These are phyloP conservation scores for Orthonevra nobilis DNA, from an alignment of 2,888 invertebrate species.

Conservation along the genomic window DNA sequence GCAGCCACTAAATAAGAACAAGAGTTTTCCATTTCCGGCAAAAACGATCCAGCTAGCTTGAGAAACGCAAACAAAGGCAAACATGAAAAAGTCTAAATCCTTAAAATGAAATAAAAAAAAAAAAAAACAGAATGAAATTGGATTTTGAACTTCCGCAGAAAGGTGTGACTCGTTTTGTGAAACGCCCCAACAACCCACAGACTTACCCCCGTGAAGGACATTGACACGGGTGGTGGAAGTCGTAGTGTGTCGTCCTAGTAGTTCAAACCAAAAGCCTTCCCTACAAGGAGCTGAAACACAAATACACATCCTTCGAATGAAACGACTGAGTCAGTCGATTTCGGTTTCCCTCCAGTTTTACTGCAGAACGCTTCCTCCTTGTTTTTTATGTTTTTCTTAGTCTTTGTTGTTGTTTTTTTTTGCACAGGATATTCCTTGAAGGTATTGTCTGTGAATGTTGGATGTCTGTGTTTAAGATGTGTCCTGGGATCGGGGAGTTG, in stretches of 20 bases:
- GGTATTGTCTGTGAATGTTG: conserved; percentile 28
- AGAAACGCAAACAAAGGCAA: conserved; percentile 6
- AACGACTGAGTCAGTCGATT: conserved; percentile 42
- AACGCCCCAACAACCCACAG: conserved; percentile 39
- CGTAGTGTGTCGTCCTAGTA: neutral
- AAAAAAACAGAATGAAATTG: conserved; percentile 38
- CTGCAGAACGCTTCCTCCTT: conserved; percentile 28
- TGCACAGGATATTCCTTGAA: conserved; percentile 18
- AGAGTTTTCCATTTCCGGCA: conserved; percentile 23
- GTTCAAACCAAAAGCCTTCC: too few relatives aligned
- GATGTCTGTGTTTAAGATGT: conserved; percentile 36
- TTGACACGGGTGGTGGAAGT: neutral
- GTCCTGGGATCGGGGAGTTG: conserved; percentile 9
- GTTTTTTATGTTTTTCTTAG: neutral
- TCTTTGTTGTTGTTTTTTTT: neutral
- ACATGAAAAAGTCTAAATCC: too few relatives aligned
- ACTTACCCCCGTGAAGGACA: neutral
- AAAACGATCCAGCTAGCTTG: neutral
- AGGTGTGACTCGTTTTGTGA: conserved; percentile 56
- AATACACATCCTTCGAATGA: conserved; percentile 53
- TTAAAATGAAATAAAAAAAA: conserved; percentile 1
- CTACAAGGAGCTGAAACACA: conserved; percentile 23
- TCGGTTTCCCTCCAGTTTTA: conserved; percentile 48
- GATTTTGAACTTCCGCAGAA: conserved; percentile 30
- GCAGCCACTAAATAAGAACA: conserved; percentile 4